Conservation (phyloP, 2,113 vertebrate genomes). For the Rutilus rutilus region DNA sequence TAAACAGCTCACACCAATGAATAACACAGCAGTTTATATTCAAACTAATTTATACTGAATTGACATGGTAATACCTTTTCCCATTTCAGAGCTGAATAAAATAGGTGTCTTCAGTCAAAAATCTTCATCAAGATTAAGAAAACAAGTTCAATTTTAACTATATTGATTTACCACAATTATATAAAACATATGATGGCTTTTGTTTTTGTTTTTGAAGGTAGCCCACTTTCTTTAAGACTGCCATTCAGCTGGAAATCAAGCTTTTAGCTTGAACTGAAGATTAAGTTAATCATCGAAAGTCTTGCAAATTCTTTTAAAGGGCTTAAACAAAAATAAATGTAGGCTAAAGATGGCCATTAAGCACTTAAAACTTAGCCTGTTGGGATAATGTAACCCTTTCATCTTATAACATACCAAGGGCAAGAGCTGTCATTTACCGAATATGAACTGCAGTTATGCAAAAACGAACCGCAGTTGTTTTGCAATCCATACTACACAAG, state of each 20-base stretch:
- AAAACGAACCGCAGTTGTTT: background rate
- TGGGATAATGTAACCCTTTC: constrained; percentile 31
- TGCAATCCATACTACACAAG: constrained; percentile 31
- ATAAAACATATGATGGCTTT: background rate
- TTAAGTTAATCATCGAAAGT: background rate
- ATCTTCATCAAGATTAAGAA: background rate
- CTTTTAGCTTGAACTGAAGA: constrained; percentile 20
- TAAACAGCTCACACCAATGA: background rate
- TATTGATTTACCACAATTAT: background rate
- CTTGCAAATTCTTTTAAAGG: constrained; percentile 1
- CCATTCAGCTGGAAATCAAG: constrained; percentile 22
- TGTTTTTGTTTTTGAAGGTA: background rate
- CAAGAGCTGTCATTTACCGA: constrained; percentile 25
- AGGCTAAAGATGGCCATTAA: constrained; percentile 6
- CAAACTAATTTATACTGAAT: background rate
- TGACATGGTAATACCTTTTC: background rate
- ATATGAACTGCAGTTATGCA: constrained; percentile 32
- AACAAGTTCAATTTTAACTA: background rate
- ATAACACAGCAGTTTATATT: background rate
- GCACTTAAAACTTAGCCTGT: background rate
- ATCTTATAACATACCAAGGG: constrained; percentile 20
- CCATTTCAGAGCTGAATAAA: background rate
- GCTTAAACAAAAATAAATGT: background rate
- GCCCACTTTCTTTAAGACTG: background rate
- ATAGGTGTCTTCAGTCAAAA: background rate